These are phyloP conservation scores for Halyomorpha halys DNA, from an alignment of 1,140 invertebrate species.

Conservation along the genomic window DNA sequence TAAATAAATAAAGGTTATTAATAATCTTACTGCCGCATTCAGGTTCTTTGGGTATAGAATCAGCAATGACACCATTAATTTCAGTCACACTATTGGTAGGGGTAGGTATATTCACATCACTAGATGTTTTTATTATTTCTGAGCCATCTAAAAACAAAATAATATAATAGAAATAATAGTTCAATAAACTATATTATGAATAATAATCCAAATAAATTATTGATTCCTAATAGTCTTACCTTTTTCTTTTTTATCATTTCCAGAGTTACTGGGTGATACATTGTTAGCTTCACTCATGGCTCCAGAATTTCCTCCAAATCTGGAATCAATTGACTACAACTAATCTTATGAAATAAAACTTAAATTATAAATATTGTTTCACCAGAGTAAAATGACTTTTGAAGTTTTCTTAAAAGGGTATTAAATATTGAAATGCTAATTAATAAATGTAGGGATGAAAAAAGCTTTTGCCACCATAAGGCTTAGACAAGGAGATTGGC, in stretches of 20 bases:
- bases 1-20: no score
- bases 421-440: no score
- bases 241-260: constrained; percentile 19
- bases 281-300: constrained; percentile 22
- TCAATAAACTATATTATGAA: background rate
- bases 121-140: constrained; percentile 1
- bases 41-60: background rate
- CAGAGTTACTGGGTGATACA: constrained; percentile 14
- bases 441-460: no score
- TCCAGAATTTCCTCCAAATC: constrained; percentile 21
- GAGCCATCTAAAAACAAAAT: background rate
- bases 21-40: background rate
- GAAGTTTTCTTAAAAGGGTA: no score
- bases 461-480: no score
- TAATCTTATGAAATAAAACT: no score
- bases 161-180: background rate
- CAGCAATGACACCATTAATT: background rate
- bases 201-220: background rate
- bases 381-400: no score
- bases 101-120: background rate
- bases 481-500: no score
- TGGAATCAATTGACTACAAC: background rate
- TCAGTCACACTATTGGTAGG: background rate
- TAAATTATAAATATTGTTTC: no score
- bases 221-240: background rate